Conservation (phyloP, 1,140 invertebrate species). For the Drosophila yakuba region DNA sequence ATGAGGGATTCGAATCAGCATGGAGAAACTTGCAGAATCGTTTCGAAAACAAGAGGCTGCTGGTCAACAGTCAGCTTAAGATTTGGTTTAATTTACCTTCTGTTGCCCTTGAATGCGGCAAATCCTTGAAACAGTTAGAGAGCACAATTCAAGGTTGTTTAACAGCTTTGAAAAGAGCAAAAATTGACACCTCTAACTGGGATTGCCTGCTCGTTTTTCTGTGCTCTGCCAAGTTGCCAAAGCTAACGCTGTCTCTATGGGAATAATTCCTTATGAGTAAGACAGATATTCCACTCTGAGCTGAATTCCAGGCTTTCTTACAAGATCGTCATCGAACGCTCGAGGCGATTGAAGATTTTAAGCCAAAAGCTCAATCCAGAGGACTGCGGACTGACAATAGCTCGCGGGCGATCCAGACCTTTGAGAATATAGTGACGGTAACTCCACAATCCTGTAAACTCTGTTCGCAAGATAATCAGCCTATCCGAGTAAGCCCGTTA, state of each 20-base stretch:
- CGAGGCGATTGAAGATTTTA: not conserved
- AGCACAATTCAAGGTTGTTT: not conserved
- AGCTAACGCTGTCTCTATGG: not conserved
- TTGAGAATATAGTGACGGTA: not conserved
- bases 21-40: not conserved
- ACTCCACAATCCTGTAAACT: too few species aligned
- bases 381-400: not conserved
- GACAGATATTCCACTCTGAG: not conserved
- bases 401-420: not conserved
- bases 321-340: not conserved
- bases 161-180: not conserved
- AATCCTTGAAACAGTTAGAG: not conserved
- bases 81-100: not conserved
- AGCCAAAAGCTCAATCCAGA: not conserved
- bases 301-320: not conserved
- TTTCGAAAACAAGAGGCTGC: not conserved
- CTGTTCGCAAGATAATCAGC: too few species aligned
- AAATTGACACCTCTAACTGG: not conserved
- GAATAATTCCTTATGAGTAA: not conserved
- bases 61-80: not conserved
- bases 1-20: not conserved
- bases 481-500: not conserved
- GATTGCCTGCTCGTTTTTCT: not conserved
- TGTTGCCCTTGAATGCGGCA: not conserved
- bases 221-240: not conserved